phyloP scores from a whole-genome alignment of 1,140 invertebrate species.

The Spodoptera litura region DNA sequence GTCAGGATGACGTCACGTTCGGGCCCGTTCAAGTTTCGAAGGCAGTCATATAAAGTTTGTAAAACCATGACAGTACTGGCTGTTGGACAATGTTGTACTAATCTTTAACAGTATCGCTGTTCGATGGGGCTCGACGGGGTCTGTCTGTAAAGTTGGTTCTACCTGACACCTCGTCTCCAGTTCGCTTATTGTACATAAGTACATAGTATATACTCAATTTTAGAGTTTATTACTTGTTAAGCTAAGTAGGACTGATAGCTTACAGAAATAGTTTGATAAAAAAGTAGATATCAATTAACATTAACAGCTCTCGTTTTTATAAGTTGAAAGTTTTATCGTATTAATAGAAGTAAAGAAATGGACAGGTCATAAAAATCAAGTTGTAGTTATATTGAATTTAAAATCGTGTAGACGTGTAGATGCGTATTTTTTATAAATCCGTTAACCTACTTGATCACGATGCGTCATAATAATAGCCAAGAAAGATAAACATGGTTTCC shows the following conservation, averaged over 20 bases:
- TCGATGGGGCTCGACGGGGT: slow-evolving; percentile 42
- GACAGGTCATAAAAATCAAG: no score
- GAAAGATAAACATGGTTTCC: not conserved
- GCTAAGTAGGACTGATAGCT: not conserved
- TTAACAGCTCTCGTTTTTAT: no score
- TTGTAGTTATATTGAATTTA: slow-evolving; percentile 1
- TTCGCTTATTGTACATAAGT: slow-evolving; percentile 52
- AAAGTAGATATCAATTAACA: not conserved
- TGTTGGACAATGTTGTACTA: slow-evolving; percentile 50
- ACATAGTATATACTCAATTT: slow-evolving; percentile 60
- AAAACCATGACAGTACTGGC: slow-evolving; percentile 48
- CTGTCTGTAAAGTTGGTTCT: slow-evolving; percentile 54
- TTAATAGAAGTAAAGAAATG: no score
- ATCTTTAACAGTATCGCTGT: slow-evolving; percentile 49
- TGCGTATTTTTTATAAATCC: slow-evolving; percentile 33
- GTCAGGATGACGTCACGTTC: not conserved
- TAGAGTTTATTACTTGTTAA: slow-evolving; percentile 60
- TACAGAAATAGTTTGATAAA: slow-evolving; percentile 6
- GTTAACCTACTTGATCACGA: slow-evolving; percentile 31
- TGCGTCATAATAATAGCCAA: not conserved
- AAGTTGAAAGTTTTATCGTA: no score
- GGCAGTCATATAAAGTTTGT: slow-evolving; percentile 58
- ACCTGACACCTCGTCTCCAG: slow-evolving; percentile 56
- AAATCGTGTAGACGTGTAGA: slow-evolving; percentile 2
- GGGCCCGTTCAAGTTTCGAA: slow-evolving; percentile 50